Conservation (phyloP, 2,797 vertebrate species). For the Channa striata region DNA sequence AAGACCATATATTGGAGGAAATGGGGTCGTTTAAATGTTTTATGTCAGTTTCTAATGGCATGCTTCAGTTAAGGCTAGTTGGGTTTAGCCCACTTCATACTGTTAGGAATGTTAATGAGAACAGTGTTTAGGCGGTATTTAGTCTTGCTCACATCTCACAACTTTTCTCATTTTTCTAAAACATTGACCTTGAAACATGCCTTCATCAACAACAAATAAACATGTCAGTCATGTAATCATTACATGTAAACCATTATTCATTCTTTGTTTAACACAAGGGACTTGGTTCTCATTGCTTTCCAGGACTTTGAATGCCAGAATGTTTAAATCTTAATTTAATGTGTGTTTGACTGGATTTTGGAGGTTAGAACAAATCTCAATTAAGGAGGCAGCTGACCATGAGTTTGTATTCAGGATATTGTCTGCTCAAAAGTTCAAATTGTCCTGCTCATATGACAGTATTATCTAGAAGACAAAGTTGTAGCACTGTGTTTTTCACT, state of each 20-base stretch:
- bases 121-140: constrained; percentile 12
- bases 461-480: constrained; percentile 39
- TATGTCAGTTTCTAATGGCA: constrained; percentile 49
- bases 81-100: constrained; percentile 18
- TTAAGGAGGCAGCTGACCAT: background rate
- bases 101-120: constrained; percentile 12
- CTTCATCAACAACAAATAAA: too few species aligned
- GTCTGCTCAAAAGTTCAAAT: constrained; percentile 12
- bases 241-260: background rate
- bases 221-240: too few species aligned
- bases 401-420: constrained; percentile 33
- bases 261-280: background rate
- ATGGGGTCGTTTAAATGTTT: constrained; percentile 59
- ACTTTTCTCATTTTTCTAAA: constrained; percentile 8
- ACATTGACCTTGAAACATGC: too few species aligned
- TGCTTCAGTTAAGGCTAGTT: constrained; percentile 41
- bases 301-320: background rate
- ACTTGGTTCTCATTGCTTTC: constrained; percentile 5
- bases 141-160: background rate
- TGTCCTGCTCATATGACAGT: constrained; percentile 24
- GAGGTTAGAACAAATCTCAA: constrained; percentile 3
- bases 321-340: constrained; percentile 22
- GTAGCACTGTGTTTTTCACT: constrained; percentile 33
- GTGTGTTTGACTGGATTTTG: background rate
- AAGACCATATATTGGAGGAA: constrained; percentile 52